These are phyloP conservation scores for Drosophila monieri DNA, from an alignment of 2,888 invertebrate genomes.

Conservation along the genomic window DNA sequence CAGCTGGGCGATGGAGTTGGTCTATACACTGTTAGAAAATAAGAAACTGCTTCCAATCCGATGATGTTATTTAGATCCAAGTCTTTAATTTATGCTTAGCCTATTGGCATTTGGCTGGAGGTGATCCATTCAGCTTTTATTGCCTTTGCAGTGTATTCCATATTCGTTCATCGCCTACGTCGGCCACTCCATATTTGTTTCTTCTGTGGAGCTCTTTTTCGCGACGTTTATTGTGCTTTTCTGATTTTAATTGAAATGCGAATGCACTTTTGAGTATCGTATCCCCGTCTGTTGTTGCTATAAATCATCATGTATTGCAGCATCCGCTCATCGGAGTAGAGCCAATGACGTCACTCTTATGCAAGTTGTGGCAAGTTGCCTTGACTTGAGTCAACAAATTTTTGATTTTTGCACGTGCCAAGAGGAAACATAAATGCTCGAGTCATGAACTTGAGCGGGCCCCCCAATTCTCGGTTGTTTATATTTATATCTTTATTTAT, in stretches of 20 bases:
- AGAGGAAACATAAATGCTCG: slow-evolving; percentile 17
- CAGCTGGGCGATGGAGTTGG: slow-evolving; percentile 19
- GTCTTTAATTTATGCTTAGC: slow-evolving; percentile 9
- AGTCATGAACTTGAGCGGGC: slow-evolving; percentile 67
- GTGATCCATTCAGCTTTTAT: slow-evolving; percentile 2
- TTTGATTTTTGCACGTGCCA: slow-evolving; percentile 53
- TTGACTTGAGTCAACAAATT: slow-evolving; percentile 11
- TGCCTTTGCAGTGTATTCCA: slow-evolving; percentile 15
- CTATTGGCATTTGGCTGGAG: not conserved
- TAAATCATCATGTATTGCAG: slow-evolving; percentile 59
- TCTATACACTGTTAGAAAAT: not conserved
- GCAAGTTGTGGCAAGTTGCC: slow-evolving; percentile 46
- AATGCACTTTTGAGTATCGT: slow-evolving; percentile 73
- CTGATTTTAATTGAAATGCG: slow-evolving; percentile 78
- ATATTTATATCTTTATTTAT: slow-evolving; percentile 50
- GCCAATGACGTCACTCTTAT: slow-evolving; percentile 68
- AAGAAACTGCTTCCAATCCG: not conserved
- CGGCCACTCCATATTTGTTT: slow-evolving; percentile 3
- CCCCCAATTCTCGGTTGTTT: slow-evolving; percentile 20
- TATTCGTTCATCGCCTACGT: slow-evolving; percentile 30
- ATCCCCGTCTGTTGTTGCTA: slow-evolving; percentile 53
- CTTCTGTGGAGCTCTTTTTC: slow-evolving; percentile 25
- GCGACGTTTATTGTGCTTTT: slow-evolving; percentile 48
- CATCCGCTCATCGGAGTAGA: slow-evolving; percentile 37
- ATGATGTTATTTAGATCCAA: not conserved